phyloP scores from a whole-genome alignment of 1,140 invertebrate genomes.

The Drosophila bocki region DNA sequence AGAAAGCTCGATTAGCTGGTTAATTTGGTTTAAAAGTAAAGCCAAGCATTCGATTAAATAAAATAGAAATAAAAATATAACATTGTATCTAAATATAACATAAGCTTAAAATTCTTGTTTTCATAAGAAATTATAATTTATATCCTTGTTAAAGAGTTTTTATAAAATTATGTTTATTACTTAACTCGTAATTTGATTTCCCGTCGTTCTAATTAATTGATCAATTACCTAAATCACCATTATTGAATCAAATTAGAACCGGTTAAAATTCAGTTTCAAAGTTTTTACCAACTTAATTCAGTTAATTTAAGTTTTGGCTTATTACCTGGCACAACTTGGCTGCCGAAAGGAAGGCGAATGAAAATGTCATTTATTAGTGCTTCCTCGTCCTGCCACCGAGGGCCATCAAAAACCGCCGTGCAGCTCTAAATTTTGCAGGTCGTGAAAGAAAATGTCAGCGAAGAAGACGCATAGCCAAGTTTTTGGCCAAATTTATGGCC shows the following conservation, averaged over 20 bases:
- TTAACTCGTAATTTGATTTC: neutral
- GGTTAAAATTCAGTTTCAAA: neutral
- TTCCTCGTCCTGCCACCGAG: slow-evolving; percentile 47
- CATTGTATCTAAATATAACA: neutral
- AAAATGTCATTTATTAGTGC: slow-evolving; percentile 74
- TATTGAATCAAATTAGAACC: slow-evolving; percentile 4
- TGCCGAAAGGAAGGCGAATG: slow-evolving; percentile 27
- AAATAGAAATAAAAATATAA: neutral
- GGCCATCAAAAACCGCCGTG: slow-evolving; percentile 61
- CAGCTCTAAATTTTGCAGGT: slow-evolving; percentile 69
- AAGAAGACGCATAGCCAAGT: slow-evolving; percentile 59
- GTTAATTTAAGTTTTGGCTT: slow-evolving; percentile 35
- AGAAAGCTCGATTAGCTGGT: neutral
- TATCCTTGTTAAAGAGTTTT: neutral
- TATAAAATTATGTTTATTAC: neutral
- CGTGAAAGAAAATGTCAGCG: slow-evolving; percentile 71
- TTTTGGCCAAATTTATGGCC: slow-evolving; percentile 66
- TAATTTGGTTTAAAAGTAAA: neutral
- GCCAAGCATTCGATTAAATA: neutral
- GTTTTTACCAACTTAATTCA: slow-evolving; percentile 2
- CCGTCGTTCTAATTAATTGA: neutral
- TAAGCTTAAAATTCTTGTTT: neutral
- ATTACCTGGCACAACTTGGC: slow-evolving; percentile 30
- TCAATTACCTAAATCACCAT: slow-evolving; percentile 3
- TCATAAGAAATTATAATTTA: neutral